Base-by-base conservation (phyloP, 2,888 invertebrate species). In the Biston stratarius region DNA sequence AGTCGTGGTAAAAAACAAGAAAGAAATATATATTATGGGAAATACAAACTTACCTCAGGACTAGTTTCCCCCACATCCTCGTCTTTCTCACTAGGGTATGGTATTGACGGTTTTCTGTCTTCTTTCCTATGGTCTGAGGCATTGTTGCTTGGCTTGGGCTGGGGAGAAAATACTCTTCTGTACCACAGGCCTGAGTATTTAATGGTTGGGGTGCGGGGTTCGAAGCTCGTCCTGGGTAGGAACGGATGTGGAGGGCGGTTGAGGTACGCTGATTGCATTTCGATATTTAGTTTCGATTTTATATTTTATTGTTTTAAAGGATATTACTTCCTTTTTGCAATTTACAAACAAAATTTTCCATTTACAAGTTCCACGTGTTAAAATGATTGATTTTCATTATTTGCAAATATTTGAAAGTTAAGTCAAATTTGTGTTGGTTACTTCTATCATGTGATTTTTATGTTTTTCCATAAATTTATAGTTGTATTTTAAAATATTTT, bases 41-140 rank as follows among this genome's bases (percentile, higher is more conserved):
- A 24, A 3, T 1, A 24, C 24, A 24, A 24, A 24, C 75, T 82
- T 79, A 92, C 93, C 75, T 93, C 92, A 8, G 87, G 82, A 71
- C 75, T 90, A 0, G 88, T 92, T 74, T 93, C 91, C 11, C 93
- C 93, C 0, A 82, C 58, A 52, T 85, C 83, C 56, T 88, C 89
- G 0, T 88, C 85, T 65, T 92, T 91, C 61, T 92, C 92, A 61
- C 82, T 86, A 0, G 76, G 76, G 60, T 80, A 81, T 0, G 87
- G 83, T 33, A 83, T 62, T 1, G 90, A 83, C 0, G 80, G 75
- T 6, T 87, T 88, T 12, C 83, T 80, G 3, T 87, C 86, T 0
- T 88, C 85, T 63, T 78, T 86, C n/a, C 61, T 64, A 61, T 87
- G 84, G n/a, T 87, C 82, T 0, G 86, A 83, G 52, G 70, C 76